Base-by-base conservation (phyloP, 2,113 vertebrate species). In the Hemiprocne comata region DNA sequence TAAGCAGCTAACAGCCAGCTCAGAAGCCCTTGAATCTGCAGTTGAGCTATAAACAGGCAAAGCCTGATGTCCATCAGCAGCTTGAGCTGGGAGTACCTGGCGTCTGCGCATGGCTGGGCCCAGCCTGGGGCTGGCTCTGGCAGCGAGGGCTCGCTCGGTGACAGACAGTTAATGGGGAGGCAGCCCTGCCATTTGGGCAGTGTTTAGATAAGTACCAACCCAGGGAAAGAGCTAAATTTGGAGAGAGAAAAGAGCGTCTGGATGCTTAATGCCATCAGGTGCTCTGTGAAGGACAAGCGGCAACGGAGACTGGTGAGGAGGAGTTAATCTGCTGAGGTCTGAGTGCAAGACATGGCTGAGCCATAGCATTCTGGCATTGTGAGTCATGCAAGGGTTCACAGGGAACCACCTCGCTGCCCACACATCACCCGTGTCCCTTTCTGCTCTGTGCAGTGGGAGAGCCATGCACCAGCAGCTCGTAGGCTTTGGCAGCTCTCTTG, bases 141-240 rank as follows among this genome's bases (percentile, higher is more conserved):
- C 87, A 94, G 87, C n/a, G 3, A 11, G 42, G 93, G 76, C 65
- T 6, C 0, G 7, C 57, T 2, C 18, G 3, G 6, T 77, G 86
- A 77, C 93, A 95, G 93, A 75, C 89, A 89, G 74, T 31, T 93
- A 72, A 73, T 87, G 11, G 74, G 14, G 40, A 78, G 70, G 71
- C 71, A 65, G 90, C 78, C 38, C 85, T 87, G 90, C 92, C 74
- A 72, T 89, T 89, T 96, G 92, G 92, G 92, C 73, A 89, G 85
- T 18, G 66, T 82, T 94, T 87, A 93, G 90, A 89, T 89, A 87
- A 62, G 85, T 16, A 38, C 66, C 87, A 61, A 85, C 33, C 69
- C 81, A 6, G 42, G 66, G 51, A 84, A 84, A 93, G 65, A 74
- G 81, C 84, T 89, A 38, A 81, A 81, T 74, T 89, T 6, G 1